Base-by-base conservation (phyloP, 2,888 invertebrate species). In the Hypsopygia costalis region DNA sequence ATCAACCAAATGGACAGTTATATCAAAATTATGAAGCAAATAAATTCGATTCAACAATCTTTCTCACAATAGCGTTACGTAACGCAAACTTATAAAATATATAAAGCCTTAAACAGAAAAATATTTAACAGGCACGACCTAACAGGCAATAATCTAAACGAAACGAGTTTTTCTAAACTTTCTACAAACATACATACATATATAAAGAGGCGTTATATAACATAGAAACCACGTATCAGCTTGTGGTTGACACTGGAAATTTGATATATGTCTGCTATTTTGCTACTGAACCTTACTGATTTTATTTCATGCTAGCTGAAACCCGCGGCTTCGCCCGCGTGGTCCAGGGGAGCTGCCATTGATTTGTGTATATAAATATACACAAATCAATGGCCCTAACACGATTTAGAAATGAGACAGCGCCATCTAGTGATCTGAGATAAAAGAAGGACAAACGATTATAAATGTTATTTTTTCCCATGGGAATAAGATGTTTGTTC, bases 91-190 rank as follows among this genome's bases (percentile, higher is more conserved):
- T 11, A 34, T 34, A 25, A 11, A 10, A 33, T 20, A 9, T 5
- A 21, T 5, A 4, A 16, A 16, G 3, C 1, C 8, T 5, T 25
- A 8, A 4, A 25, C 2, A 25, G 25, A 2, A 8, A 25, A 25
- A 25, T 25, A 25, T 25, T 25, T 25, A 25, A 25, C 25, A 25
- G 25, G 1, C 8, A 2, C 6, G 25, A 25, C 25, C 25, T 25
- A 25, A 25, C n/a, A 6, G 25, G 25, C 25, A 25, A 25, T 25
- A 25, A 25, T 25, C n/a, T 33, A 43, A 50, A 51, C 46, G 45
- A 52, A 62, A 59, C 63, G 46, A 47, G 63, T 59, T 53, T 47
- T 49, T 49, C 50, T 49, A 55, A 50, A 59, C 63, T 63, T 63
- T 63, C 63, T 63, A 63, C 51, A 47, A 50, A 52, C 50, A 54